Conservation (phyloP, 1,140 invertebrate species). For the Eurosta solidaginis region DNA sequence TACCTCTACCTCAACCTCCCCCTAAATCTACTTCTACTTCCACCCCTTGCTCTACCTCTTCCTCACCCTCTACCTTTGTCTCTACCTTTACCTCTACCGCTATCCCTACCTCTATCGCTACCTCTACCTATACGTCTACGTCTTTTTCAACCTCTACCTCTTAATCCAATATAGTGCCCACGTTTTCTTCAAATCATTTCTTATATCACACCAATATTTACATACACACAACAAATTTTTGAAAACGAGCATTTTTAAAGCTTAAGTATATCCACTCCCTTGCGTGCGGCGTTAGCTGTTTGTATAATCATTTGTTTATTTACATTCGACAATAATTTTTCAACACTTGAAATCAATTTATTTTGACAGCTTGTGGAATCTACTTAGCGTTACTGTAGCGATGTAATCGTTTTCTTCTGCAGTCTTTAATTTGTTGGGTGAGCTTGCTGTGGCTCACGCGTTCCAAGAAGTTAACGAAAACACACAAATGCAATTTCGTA, state of each 20-base stretch:
- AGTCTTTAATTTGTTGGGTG: neutral
- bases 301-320: neutral
- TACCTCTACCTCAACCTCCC: no score
- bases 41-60: no score
- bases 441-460: neutral
- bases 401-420: neutral
- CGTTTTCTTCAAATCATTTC: no score
- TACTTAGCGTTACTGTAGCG: conserved; percentile 9
- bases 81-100: no score
- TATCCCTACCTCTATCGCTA: no score
- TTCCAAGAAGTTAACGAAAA: neutral
- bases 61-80: no score
- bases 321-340: neutral
- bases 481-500: neutral
- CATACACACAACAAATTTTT: neutral
- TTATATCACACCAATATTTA: no score
- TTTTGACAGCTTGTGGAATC: conserved; percentile 15
- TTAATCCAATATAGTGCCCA: no score
- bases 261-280: neutral
- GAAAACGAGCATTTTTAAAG: neutral
- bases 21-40: no score
- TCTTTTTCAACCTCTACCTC: no score
- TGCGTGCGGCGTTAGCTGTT: neutral
- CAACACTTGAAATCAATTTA: conserved; percentile 26
- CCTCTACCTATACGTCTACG: no score